phyloP scores from a whole-genome alignment of 1,140 invertebrate genomes.

The Sminthurides bifidus region DNA sequence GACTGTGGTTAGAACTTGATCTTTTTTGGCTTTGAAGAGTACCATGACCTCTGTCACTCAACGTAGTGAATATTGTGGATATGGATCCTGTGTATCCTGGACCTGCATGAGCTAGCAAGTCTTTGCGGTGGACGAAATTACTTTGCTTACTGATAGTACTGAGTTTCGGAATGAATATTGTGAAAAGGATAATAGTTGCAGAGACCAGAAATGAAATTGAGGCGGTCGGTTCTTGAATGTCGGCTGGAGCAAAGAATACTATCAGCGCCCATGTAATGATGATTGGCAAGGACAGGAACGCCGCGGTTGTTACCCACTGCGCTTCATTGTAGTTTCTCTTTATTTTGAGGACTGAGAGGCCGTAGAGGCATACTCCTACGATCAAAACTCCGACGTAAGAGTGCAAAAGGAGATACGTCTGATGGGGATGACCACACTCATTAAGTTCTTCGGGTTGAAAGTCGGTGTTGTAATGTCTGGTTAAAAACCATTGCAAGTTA shows the following conservation, averaged over 20 bases:
- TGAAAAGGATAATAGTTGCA: constrained; percentile 33
- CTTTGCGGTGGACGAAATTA: constrained; percentile 27
- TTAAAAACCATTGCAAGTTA: constrained; percentile 36
- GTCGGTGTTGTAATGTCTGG: constrained; percentile 6
- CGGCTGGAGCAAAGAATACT: constrained; percentile 30
- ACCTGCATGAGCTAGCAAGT: constrained; percentile 27
- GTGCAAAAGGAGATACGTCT: constrained; percentile 35
- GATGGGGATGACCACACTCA: constrained; percentile 30
- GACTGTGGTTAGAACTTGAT: not conserved
- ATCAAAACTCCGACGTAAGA: constrained; percentile 34
- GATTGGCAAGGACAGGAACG: constrained; percentile 34
- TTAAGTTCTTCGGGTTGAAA: not conserved
- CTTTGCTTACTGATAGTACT: constrained; percentile 34
- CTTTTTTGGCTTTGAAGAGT: constrained; percentile 30
- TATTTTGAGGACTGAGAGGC: constrained; percentile 35
- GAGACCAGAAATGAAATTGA: constrained; percentile 33
- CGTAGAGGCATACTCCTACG: constrained; percentile 34
- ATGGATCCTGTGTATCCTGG: constrained; percentile 31
- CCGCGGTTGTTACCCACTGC: constrained; percentile 34
- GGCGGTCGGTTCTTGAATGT: constrained; percentile 33
- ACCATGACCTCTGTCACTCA: constrained; percentile 26
- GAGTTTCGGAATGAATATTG: constrained; percentile 37
- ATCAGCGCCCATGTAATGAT: constrained; percentile 34
- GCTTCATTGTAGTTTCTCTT: constrained; percentile 36
- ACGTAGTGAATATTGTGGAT: constrained; percentile 33